Base-by-base conservation (phyloP, 92 coral and sea anemone species). In the Virgularia gustaviana region DNA sequence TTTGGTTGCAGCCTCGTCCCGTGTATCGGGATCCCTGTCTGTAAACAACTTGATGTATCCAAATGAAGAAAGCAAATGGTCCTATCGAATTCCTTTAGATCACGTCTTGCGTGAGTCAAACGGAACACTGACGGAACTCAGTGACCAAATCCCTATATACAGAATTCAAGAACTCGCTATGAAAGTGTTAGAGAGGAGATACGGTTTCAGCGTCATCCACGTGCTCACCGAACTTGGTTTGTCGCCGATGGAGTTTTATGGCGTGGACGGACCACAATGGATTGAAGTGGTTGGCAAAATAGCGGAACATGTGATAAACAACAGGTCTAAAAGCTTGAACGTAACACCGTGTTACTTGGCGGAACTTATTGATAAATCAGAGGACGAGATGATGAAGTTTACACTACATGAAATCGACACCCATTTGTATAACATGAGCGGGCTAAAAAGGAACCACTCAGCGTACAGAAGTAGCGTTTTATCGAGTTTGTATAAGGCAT, bases 341-440 rank as follows among this genome's bases (percentile, higher is more conserved):
- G 12, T 64, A 38, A 41, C 71, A 19, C 71, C 71, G 4, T 64
- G 71, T 28, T 64, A 64, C 30, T 41, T 64, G 71, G 71, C 71
- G 2, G 71, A 64, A 28, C 71, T 64, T 22, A 31, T 64, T 2
- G 42, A 64, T 34, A 64, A 64, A 64, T 38, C 71, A 20, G 16
- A 64, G 30, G 13, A 23, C 6, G 71, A 64, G 27, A 64, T 42
- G 54, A 7, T 6, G 42, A 36, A 35, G 28, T 64, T 64, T 36
- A 64, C 71, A 22, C 71, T 64, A 24, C 5, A 64, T 36, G 71
- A 64, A 38, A 54, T 64, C 28, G 71, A 64, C 35, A 64, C 15
- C n/a, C 42, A 33, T 64, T 54, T 64, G 2, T 36, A 19, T 25
- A 64, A 64, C 27, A 36, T 12, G 2, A 64, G 20, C 28, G 1